Evolutionary conservation across 1,140 invertebrate species (phyloP).

Genomic region (Euglossa dilemma): DNA sequence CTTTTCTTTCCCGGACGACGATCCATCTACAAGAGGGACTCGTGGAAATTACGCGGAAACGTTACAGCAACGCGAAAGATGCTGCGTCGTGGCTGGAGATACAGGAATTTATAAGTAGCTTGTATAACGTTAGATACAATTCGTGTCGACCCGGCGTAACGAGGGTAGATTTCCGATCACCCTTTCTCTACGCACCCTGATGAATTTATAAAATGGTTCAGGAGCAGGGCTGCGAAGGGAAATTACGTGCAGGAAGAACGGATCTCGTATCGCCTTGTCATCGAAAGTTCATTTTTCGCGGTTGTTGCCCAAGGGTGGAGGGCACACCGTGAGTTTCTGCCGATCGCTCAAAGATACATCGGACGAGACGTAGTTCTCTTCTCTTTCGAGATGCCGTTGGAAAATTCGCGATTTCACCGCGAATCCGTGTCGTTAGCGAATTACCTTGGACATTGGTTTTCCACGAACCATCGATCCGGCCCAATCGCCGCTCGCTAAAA

Average conservation of each 20-base stretch:
- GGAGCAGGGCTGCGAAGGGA: not conserved
- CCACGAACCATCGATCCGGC: not conserved
- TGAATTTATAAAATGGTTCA: constrained; percentile 69
- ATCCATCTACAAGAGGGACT: not conserved
- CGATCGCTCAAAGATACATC: constrained; percentile 1
- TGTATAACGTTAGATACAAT: not conserved
- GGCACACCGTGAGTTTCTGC: constrained; percentile 9
- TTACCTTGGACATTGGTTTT: not conserved
- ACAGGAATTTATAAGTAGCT: not conserved
- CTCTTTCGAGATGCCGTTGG: not conserved
- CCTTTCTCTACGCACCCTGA: constrained; percentile 52
- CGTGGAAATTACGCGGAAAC: not conserved
- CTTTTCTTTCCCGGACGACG: too few species aligned
- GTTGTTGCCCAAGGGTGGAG: constrained; percentile 40
- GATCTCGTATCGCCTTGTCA: constrained; percentile 64
- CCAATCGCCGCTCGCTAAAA: not conserved
- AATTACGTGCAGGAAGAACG: constrained; percentile 53
- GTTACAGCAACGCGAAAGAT: too few species aligned
- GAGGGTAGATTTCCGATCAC: constrained; percentile 38
- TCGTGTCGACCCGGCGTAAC: constrained; percentile 25
- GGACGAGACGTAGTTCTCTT: not conserved
- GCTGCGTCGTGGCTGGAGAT: not conserved
- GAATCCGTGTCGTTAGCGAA: too few species aligned
- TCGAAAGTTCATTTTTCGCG: constrained; percentile 68
- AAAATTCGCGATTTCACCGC: not conserved